Percentiles rank a stretch among this genome's conserved stretches.
Conservation (phyloP, 2,113 vertebrate species). For the Apeltes quadracus region DNA sequence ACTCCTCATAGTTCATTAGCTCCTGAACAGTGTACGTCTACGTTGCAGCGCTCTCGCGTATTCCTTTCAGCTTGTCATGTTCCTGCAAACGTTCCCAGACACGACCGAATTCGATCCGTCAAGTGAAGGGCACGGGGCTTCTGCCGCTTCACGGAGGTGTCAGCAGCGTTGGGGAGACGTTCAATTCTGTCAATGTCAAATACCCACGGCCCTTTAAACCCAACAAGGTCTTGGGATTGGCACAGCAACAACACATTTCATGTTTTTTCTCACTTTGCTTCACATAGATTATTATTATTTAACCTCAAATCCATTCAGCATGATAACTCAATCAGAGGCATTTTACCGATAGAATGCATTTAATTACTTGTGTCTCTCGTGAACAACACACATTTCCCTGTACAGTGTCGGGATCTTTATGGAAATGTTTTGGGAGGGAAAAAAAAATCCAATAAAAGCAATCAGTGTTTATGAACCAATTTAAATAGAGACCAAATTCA, state of each 20-base stretch:
- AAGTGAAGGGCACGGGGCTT: conserved; percentile 62
- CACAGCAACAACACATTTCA: conserved; percentile 7
- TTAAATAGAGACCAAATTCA: conserved; percentile 36
- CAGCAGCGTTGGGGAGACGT: conserved; percentile 39
- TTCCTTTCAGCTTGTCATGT: conserved; percentile 68
- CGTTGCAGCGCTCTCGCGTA: conserved; percentile 48
- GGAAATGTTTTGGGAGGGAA: conserved; percentile 1
- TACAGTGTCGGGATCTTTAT: conserved; percentile 1
- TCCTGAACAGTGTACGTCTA: conserved; percentile 46
- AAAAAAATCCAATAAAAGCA: conserved; percentile 22
- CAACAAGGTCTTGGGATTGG: conserved; percentile 32
- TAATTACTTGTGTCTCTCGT: conserved; percentile 49
- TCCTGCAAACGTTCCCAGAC: conserved; percentile 72
- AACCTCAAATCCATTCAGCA: conserved; percentile 21
- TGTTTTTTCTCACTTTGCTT: conserved; percentile 39
- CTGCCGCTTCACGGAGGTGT: conserved; percentile 61
- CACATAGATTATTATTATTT: conserved; percentile 31
- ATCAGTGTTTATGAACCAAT: conserved; percentile 47
- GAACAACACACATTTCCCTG: conserved; percentile 24
- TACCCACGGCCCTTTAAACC: conserved; percentile 44
- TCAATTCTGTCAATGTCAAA: conserved; percentile 58
- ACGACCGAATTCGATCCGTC: conserved; percentile 77
- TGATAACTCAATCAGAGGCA: conserved; percentile 35
- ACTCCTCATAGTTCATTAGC: conserved; percentile 59
- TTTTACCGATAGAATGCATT: conserved; percentile 27